Conservation (phyloP, 2,113 vertebrate species). For the Tragelaphus buxtoni region DNA sequence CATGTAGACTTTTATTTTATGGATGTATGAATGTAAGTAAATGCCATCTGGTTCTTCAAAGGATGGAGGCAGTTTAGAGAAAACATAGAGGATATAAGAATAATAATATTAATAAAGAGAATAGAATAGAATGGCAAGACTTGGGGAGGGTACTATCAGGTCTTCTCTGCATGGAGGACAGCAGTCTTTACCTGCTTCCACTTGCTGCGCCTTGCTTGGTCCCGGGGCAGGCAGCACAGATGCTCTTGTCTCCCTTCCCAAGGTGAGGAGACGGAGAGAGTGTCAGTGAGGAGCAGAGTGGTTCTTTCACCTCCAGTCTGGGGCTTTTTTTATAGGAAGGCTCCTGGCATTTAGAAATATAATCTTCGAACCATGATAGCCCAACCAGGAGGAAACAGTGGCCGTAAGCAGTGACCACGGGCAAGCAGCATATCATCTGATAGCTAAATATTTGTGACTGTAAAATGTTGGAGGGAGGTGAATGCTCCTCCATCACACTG, state of each 20-base stretch:
- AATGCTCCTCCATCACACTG: not conserved
- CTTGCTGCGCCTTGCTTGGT: not conserved
- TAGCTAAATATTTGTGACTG: not conserved
- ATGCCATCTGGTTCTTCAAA: not conserved
- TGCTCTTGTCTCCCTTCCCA: not conserved
- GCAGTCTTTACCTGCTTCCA: not conserved
- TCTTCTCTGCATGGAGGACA: not conserved
- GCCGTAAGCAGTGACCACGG: too few relatives aligned
- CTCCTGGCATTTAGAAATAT: not conserved
- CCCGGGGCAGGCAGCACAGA: not conserved
- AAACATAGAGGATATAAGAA: not conserved
- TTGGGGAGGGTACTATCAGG: not conserved
- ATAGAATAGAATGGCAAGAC: not conserved
- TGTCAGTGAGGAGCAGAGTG: not conserved
- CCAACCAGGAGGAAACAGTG: not conserved
- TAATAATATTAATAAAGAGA: not conserved
- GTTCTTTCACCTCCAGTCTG: not conserved
- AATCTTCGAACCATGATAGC: not conserved
- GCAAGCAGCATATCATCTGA: not conserved
- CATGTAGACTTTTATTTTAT: not conserved
- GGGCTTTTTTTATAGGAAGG: not conserved
- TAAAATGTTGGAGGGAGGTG: not conserved
- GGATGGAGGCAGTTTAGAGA: slow-evolving; percentile 17
- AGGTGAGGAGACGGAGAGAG: not conserved
- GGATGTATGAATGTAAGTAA: not conserved